A percentile compares a stretch with the other conserved stretches of the same genome.
phyloP scores from a whole-genome alignment of 2,888 invertebrate genomes.

The Polietes domitor region DNA sequence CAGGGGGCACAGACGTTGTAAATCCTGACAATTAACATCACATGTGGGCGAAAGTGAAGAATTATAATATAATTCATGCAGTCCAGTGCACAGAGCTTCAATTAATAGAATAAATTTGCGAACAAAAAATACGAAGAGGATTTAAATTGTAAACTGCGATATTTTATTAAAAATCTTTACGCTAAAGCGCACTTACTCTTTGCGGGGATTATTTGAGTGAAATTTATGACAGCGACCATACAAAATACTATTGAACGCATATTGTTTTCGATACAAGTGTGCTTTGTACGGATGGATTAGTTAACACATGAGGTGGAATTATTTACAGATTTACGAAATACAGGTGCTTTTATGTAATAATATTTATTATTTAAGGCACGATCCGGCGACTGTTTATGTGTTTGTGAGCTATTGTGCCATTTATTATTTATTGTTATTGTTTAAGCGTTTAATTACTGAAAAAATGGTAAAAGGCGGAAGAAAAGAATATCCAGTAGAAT shows the following conservation, averaged over 20 bases:
- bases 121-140: slow-evolving; percentile 9
- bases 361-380: slow-evolving; percentile 26
- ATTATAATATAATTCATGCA: slow-evolving; percentile 58
- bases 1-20: slow-evolving; percentile 54
- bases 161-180: not conserved
- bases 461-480: too few species aligned
- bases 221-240: slow-evolving; percentile 1
- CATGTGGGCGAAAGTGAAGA: slow-evolving; percentile 51
- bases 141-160: slow-evolving; percentile 32
- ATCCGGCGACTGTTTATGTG: too few species aligned
- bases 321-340: not conserved
- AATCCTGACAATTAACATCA: slow-evolving; percentile 64
- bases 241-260: not conserved
- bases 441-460: too few species aligned
- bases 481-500: too few species aligned
- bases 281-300: not conserved
- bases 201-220: not conserved
- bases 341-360: not conserved
- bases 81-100: slow-evolving; percentile 48
- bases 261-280: not conserved
- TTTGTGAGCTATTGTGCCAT: not conserved
- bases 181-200: not conserved
- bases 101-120: not conserved
- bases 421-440: not conserved
- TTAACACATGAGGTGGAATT: not conserved